Evolutionary conservation across 2,113 vertebrate species (phyloP).

Genomic region (Xiphias gladius): DNA sequence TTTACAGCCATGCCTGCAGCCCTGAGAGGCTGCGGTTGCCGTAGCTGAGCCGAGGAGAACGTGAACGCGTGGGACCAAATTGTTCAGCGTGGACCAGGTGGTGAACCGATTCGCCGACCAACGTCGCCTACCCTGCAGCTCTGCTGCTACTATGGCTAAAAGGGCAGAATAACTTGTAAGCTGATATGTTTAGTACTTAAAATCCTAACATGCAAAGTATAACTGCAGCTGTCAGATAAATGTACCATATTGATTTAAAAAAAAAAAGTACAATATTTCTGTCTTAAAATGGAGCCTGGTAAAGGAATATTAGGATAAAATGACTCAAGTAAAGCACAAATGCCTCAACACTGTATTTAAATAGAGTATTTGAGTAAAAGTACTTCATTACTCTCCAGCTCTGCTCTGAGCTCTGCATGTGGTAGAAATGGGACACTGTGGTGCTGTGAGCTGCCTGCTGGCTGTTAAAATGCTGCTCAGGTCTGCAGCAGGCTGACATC

Average conservation of each 20-base stretch:
- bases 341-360: not conserved
- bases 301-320: not conserved
- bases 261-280: not conserved
- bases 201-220: too few relatives aligned
- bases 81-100: too few relatives aligned
- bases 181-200: too few relatives aligned
- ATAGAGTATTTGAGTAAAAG: not conserved
- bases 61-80: too few relatives aligned
- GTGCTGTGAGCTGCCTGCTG: conserved; percentile 44
- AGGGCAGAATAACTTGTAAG: too few relatives aligned
- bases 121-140: too few relatives aligned
- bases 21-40: too few relatives aligned
- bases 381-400: conserved; percentile 13
- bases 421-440: conserved; percentile 28
- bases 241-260: not conserved
- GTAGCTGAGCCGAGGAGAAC: too few relatives aligned
- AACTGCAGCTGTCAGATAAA: not conserved
- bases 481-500: conserved; percentile 67
- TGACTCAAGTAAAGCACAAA: not conserved
- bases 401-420: conserved; percentile 1
- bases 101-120: too few relatives aligned
- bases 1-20: too few relatives aligned
- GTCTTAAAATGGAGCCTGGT: not conserved
- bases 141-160: too few relatives aligned
- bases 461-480: conserved; percentile 69